Conservation (phyloP, 2,888 invertebrate genomes). For the Noctua janthe region DNA sequence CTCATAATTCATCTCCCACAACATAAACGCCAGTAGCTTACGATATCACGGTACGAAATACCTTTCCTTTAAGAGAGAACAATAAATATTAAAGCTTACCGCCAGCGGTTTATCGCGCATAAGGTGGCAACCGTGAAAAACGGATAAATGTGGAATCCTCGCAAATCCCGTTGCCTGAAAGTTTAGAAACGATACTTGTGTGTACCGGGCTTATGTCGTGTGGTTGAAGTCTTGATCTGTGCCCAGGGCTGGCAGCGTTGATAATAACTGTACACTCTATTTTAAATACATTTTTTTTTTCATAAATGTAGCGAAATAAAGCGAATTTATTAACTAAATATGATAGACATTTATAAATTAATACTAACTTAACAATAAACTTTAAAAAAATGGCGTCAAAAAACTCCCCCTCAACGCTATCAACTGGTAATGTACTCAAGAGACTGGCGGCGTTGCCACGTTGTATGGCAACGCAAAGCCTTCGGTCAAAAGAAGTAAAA, state of each 20-base stretch:
- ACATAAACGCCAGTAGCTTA: slow-evolving; percentile 49
- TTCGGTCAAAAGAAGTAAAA: no score
- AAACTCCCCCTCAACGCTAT: no score
- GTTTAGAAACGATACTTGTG: slow-evolving; percentile 76
- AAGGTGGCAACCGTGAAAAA: slow-evolving; percentile 82
- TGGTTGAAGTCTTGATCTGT: slow-evolving; percentile 59
- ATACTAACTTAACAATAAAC: no score
- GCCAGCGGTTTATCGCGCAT: slow-evolving; percentile 81
- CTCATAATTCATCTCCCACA: slow-evolving; percentile 24
- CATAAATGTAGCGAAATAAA: no score
- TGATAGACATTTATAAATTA: no score
- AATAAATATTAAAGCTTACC: slow-evolving; percentile 87
- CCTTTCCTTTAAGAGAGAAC: slow-evolving; percentile 76
- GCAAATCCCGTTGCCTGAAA: slow-evolving; percentile 80
- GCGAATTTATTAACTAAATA: no score
- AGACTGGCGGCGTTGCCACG: no score
- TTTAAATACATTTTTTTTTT: not conserved
- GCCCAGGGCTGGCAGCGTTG: slow-evolving; percentile 45
- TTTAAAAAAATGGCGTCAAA: no score
- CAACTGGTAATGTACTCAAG: no score
- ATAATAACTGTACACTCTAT: not conserved
- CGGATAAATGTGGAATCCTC: slow-evolving; percentile 83
- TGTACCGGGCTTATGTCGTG: slow-evolving; percentile 70
- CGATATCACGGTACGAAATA: slow-evolving; percentile 66
- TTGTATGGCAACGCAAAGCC: no score